Evolutionary conservation across 1,140 invertebrate genomes (phyloP), one percentile per base, ranked within the genome.

Genomic region (Meteorus sp.): DNA sequence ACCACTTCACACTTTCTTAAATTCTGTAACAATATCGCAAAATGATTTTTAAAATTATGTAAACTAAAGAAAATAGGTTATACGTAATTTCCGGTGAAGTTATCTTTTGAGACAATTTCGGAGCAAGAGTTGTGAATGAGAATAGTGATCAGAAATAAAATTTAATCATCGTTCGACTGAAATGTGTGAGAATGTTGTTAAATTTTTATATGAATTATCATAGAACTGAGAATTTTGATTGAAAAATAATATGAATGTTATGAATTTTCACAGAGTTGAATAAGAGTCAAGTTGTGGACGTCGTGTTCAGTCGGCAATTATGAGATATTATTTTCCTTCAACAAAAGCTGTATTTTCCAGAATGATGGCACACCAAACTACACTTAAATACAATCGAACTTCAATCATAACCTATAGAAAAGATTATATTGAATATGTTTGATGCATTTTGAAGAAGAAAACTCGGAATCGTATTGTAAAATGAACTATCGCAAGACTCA

Each of bases 401-500:
- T 33, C n/a, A 37, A 47, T 48, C 4, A 17, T 20, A 1, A 44
- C 33, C 23, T 13, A 31, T 15, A 9, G 11, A 25, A 50, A 27
- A n/a, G 51, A 11, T 47, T 58, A 25, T 39, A 31, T 41, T 31
- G 20, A 37, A 43, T 41, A n/a, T 2, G 9, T 19, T n/a, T 37
- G 39, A 29, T 48, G 20, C 22, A 57, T 57, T 31, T 13, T 60
- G 55, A 27, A 22, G 23, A 33, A 37, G 25, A 58, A 69, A 68
- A 44, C 59, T 64, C 63, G 63, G 60, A 66, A 66, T 64, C 29
- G n/a, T 69, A 59, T n/a, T 45, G 63, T 54, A 39, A 48, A 63
- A 66, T 33, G 61, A 66, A 57, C 41, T 59, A 68, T 73, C 59
- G 60, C 50, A 70, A 76, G 72, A 85, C 85, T 85, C 79, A 91